Percentiles rank a stretch among this genome's conserved stretches.
These are phyloP conservation scores for Limnephilus lunatus DNA, from an alignment of 2,888 invertebrate genomes.

Conservation along the genomic window DNA sequence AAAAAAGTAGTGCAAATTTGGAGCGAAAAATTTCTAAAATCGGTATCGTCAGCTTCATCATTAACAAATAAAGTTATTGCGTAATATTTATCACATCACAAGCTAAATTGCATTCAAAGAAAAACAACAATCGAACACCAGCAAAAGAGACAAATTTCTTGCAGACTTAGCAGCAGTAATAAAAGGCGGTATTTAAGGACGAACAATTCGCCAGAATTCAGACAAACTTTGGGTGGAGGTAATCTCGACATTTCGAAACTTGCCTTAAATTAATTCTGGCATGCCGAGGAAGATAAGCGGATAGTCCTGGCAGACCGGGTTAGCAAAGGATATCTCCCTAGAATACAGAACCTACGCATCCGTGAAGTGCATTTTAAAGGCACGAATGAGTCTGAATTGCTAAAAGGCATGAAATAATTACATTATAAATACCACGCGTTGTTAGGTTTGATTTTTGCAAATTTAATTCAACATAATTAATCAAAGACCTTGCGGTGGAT, in stretches of 20 bases:
- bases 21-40: too few species aligned
- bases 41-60: too few species aligned
- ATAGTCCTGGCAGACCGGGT: not conserved
- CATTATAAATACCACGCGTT: not conserved
- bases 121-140: not conserved
- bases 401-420: not conserved
- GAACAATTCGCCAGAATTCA: not conserved
- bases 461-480: not conserved
- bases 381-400: not conserved
- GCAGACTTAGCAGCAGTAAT: not conserved
- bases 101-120: not conserved
- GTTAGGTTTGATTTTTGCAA: not conserved
- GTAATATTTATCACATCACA: not conserved
- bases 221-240: not conserved
- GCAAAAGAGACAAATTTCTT: not conserved
- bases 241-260: slow-evolving; percentile 12
- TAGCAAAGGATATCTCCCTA: not conserved
- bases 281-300: not conserved
- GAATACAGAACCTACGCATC: not conserved
- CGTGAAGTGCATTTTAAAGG: not conserved
- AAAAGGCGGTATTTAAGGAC: not conserved
- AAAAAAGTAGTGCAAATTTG: too few species aligned
- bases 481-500: not conserved
- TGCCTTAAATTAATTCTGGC: slow-evolving; percentile 16
- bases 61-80: too few species aligned